Base-by-base conservation (phyloP, 1,140 invertebrate genomes). In the Drosophila bipectinata region DNA sequence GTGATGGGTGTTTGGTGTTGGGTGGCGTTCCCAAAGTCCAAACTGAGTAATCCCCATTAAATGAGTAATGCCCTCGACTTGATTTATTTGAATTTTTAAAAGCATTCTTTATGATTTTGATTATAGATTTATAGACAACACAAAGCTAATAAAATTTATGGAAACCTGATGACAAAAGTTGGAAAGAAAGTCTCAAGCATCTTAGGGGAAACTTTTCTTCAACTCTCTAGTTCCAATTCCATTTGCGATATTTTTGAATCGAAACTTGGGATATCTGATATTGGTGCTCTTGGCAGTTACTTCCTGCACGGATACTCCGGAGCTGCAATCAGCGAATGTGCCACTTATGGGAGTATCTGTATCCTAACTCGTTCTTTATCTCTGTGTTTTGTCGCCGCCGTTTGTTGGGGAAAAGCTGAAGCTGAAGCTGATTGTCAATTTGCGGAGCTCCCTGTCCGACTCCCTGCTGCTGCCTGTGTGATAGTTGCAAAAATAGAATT, bases 401-500 rank as follows among this genome's bases (percentile, higher is more conserved):
- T 45, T 45, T 66, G 18, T 21, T 47, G 15, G 15, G 49, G 66
- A 44, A 75, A 71, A 57, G 18, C 44, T 44, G 14, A 41, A 71
- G 49, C 59, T 58, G 51, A 60, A 57, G 80, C 72, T 84, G 80
- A 83, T 84, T 84, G 80, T 83, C 74, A 77, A 77, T 77, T 77
- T 77, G 64, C 34, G 57, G 49, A 44, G 71, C 30, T 51, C 30
- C 26, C 44, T 6, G 8, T 6, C 52, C 37, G 59, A 57, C 76
- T 74, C 68, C 80, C 58, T 55, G 24, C 14, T 44, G n/a, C 44
- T 53, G 51, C 32, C 64, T 64, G 72, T 21, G 44, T 83, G 73
- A 84, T 80, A 77, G 77, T 84, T 79, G 64, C 73, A 89, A 88
- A 88, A 88, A 88, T 88, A 88, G 83, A 89, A 89, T 79, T 83